Conservation (phyloP, 2,797 vertebrate genomes). For the Hypotaenidia okinawae region DNA sequence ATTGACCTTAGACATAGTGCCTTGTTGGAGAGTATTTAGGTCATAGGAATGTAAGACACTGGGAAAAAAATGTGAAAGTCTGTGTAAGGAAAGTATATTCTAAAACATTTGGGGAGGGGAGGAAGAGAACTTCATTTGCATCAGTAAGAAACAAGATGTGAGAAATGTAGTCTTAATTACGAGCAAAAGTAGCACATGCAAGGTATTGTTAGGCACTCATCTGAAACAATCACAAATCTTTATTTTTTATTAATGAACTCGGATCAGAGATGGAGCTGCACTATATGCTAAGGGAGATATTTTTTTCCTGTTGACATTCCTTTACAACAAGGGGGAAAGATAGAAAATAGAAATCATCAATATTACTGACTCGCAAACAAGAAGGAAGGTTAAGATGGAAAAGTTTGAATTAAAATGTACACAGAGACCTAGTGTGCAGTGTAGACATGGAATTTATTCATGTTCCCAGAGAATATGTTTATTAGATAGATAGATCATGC, state of each 20-base stretch:
- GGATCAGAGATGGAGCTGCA: background rate
- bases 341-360: background rate
- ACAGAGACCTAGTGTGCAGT: background rate
- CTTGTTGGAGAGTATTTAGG: conserved; percentile 6
- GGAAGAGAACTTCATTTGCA: background rate
- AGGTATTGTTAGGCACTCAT: background rate
- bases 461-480: background rate
- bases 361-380: background rate
- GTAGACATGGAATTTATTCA: background rate
- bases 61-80: background rate
- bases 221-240: background rate
- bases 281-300: background rate
- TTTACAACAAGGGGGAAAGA: background rate
- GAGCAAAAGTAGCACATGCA: background rate
- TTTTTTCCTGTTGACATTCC: background rate
- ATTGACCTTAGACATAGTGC: background rate
- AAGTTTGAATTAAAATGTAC: background rate
- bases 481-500: background rate
- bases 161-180: background rate
- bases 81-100: background rate
- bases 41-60: background rate
- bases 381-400: background rate
- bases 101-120: background rate
- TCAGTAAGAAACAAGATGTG: background rate
- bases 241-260: conserved; percentile 14